Conservation (phyloP, 2,113 vertebrate genomes). For the Hippocampus zosterae region DNA sequence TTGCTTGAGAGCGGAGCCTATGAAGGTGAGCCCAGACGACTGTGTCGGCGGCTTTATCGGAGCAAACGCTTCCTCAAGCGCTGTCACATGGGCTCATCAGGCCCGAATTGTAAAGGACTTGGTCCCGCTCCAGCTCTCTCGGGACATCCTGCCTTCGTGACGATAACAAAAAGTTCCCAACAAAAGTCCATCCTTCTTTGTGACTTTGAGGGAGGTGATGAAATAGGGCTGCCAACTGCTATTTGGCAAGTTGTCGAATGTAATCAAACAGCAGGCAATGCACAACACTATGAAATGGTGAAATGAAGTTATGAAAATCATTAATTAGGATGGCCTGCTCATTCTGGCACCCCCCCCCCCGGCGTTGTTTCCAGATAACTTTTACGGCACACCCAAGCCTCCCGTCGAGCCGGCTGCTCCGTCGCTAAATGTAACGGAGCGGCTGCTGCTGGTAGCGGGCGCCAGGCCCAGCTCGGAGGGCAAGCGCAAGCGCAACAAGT, state of each 20-base stretch:
- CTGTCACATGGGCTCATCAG: slow-evolving; percentile 28
- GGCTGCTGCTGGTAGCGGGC: slow-evolving; percentile 90
- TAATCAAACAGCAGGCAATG: background rate
- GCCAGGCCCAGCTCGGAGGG: slow-evolving; percentile 90
- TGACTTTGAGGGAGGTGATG: background rate
- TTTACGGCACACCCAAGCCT: slow-evolving; percentile 97
- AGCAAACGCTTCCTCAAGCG: slow-evolving; percentile 41
- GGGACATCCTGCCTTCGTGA: slow-evolving; percentile 30
- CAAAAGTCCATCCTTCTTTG: background rate
- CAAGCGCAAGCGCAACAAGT: slow-evolving; percentile 95
- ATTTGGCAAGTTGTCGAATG: background rate
- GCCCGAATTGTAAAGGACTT: slow-evolving; percentile 33
- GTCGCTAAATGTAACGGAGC: slow-evolving; percentile 93
- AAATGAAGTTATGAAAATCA: background rate
- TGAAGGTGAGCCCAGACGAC: slow-evolving; percentile 81
- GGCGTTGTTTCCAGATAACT: slow-evolving; percentile 79
- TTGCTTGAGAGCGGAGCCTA: slow-evolving; percentile 97
- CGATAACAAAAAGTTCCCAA: background rate
- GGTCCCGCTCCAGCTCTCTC: slow-evolving; percentile 11
- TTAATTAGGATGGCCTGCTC: background rate
- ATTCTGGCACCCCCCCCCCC: background rate
- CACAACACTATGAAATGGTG: background rate
- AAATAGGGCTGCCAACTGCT: background rate
- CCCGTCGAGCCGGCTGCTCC: slow-evolving; percentile 87
- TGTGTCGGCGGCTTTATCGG: slow-evolving; percentile 28